Base-by-base conservation (phyloP, 1,140 invertebrate genomes). In the Pseudomyrmex cubaensis region DNA sequence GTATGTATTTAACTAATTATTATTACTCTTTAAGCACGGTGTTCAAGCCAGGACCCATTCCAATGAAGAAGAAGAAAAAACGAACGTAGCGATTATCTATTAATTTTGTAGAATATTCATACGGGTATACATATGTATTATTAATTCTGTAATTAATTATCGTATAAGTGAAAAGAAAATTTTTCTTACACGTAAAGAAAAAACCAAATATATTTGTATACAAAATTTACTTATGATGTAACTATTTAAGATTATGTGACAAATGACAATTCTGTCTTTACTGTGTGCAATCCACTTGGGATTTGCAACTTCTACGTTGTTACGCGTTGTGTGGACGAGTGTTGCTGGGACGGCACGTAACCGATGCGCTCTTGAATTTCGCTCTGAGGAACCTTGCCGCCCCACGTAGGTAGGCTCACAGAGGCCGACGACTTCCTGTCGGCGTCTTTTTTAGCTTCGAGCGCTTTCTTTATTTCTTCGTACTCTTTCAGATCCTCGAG, bases 401-500 rank as follows among this genome's bases (percentile, higher is more conserved):
- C 92, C 94, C 94, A 95, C 1, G 92, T 85, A 5, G 95, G 91
- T 46, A 94, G 92, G 89, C 95, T 90, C 73, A 91, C 70, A 12
- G 63, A 64, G 13, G 74, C 56, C 0, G 74, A 66, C 1, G 73
- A 67, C 15, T 92, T 94, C 57, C 95, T 95, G 54, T 95, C 95
- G 66, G 94, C 92, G 85, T 95, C 94, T 90, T 96, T 95, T 77
- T 94, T 94, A 1, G 90, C 87, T 76, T 95, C 93, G 22, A 94
- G 93, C 90, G 95, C 94, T 74, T 95, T 95, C 64, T 93, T 95
- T 85, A 95, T 94, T 0, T 93, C 88, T 87, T 97, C 96, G 90
- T 97, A 97, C 91, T 97, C 97, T 87, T 95, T 95, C 44, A 97
- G 93, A 93, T 97, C 97, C 46, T 97, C 96, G 17, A 97, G 93